Conservation (phyloP, 1,140 invertebrate genomes). For the Pachyrhynchus sulphureomaculatus region DNA sequence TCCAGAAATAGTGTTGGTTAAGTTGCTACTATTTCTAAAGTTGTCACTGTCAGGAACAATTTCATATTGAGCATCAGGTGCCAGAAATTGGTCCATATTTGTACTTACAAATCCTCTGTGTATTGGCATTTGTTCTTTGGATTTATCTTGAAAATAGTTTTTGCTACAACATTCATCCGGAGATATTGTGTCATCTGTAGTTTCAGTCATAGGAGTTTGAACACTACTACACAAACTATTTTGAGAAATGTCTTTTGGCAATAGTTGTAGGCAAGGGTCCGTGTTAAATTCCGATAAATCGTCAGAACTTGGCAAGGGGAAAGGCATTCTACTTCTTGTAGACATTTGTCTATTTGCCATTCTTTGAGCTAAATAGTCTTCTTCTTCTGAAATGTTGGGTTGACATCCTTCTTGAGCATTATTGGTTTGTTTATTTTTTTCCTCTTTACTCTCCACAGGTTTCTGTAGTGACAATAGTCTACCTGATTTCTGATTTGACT, state of each 20-base stretch:
- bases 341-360: conserved; percentile 59
- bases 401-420: not conserved
- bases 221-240: conserved; percentile 55
- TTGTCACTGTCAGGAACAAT: conserved; percentile 49
- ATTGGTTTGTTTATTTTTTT: conserved; percentile 1
- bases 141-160: conserved; percentile 40
- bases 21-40: conserved; percentile 39
- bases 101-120: conserved; percentile 32
- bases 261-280: conserved; percentile 47
- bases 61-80: conserved; percentile 65
- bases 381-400: conserved; percentile 29
- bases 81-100: conserved; percentile 52
- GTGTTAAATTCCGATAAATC: conserved; percentile 38
- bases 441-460: conserved; percentile 33
- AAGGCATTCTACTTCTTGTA: conserved; percentile 58
- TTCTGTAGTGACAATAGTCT: conserved; percentile 42
- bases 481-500: conserved; percentile 40
- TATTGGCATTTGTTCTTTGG: conserved; percentile 17
- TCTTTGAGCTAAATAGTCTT: conserved; percentile 58
- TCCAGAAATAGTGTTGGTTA: conserved; percentile 48
- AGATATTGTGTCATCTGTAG: conserved; percentile 47
- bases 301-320: conserved; percentile 54
- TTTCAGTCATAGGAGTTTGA: conserved; percentile 50
- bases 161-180: conserved; percentile 40
- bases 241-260: conserved; percentile 57